Evolutionary conservation across 2,797 vertebrate species (phyloP).

Genomic region (Pampus argenteus): DNA sequence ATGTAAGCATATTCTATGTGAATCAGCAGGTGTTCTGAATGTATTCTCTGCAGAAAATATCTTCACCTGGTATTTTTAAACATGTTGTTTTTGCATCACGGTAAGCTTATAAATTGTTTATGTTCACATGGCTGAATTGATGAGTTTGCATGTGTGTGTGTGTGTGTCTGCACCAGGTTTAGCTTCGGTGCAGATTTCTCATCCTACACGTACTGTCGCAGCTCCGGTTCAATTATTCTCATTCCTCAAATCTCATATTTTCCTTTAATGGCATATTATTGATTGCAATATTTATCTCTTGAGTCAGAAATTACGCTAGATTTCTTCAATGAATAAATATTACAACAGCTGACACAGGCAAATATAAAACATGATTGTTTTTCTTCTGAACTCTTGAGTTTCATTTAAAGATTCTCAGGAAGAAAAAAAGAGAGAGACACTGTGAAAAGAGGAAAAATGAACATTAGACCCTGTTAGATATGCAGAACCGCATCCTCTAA

Average conservation of each 20-base stretch:
- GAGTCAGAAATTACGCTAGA: constrained; percentile 13
- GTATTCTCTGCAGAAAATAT: constrained; percentile 20
- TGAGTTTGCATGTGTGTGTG: constrained; percentile 21
- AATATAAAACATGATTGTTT: constrained; percentile 18
- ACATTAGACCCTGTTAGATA: constrained; percentile 46
- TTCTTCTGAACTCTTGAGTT: constrained; percentile 7
- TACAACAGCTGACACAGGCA: constrained; percentile 11
- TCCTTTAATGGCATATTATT: constrained; percentile 22
- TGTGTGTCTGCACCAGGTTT: constrained; percentile 4
- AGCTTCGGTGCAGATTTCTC: background rate
- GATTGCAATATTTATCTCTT: constrained; percentile 1
- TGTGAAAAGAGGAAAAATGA: constrained; percentile 23
- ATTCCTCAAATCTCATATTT: constrained; percentile 19
- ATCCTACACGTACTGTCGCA: constrained; percentile 14
- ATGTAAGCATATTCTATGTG: constrained; percentile 17
- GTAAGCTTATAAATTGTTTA: constrained; percentile 5
- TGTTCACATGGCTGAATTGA: constrained; percentile 14
- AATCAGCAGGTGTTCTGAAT: constrained; percentile 12
- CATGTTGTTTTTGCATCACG: background rate
- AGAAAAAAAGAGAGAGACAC: constrained; percentile 8
- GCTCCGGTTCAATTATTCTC: constrained; percentile 19
- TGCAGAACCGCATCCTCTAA: constrained; percentile 47
- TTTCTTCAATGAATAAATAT: constrained; percentile 22
- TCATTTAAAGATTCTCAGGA: background rate
- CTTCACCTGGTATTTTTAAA: constrained; percentile 22